A percentile compares a stretch with the other conserved stretches of the same genome.
Evolutionary conservation across 2,113 vertebrate genomes (phyloP).

Genomic region (Prunella fulvescens): DNA sequence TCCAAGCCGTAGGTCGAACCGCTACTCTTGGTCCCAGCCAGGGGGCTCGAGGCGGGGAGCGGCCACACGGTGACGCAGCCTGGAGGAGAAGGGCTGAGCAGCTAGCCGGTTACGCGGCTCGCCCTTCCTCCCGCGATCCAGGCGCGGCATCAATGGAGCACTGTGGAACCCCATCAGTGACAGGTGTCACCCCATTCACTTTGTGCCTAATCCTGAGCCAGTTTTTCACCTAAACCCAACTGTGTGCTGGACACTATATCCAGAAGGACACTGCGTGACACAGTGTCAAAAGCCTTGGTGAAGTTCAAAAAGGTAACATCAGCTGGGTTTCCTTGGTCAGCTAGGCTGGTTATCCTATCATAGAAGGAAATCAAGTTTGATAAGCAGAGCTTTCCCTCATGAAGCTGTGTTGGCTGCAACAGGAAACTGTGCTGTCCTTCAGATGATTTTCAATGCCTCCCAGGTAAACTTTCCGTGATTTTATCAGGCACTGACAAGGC

Average conservation of each 20-base stretch:
- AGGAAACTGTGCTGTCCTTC: too few relatives aligned
- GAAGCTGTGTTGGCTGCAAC: neutral
- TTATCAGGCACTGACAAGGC: neutral
- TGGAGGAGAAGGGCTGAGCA: too few relatives aligned
- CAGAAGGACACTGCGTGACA: neutral
- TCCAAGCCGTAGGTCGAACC: too few relatives aligned
- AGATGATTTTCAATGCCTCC: neutral
- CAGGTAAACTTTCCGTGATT: neutral
- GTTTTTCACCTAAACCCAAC: neutral
- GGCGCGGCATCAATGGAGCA: too few relatives aligned
- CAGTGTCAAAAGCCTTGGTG: neutral
- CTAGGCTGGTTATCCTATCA: neutral
- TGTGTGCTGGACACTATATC: neutral
- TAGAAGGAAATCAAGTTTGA: neutral
- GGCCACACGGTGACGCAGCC: too few relatives aligned
- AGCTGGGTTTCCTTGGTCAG: neutral
- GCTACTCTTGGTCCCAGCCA: too few relatives aligned
- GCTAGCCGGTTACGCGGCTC: too few relatives aligned
- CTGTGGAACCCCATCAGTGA: neutral
- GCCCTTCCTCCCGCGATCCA: too few relatives aligned
- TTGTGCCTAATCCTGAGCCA: neutral
- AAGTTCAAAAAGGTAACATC: neutral
- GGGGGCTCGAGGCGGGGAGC: too few relatives aligned
- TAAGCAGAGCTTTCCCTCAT: neutral
- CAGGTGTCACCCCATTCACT: neutral